These are phyloP conservation scores for Thalpophila matura DNA, from an alignment of 2,888 invertebrate species.

Conservation along the genomic window DNA sequence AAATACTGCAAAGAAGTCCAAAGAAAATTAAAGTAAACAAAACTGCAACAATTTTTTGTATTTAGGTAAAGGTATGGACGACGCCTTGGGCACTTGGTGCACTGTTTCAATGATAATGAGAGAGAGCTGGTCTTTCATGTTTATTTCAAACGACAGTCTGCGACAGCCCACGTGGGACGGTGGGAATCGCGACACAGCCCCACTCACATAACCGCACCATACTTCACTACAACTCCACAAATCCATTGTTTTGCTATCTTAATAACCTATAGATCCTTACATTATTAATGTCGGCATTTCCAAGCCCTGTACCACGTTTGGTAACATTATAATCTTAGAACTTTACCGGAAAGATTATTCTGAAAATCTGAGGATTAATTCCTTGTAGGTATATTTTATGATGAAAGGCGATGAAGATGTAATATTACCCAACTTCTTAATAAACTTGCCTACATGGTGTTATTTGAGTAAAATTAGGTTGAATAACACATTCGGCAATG, in stretches of 20 bases:
- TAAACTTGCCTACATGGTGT: conserved; percentile 34
- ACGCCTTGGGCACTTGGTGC: conserved; percentile 56
- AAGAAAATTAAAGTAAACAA: not conserved
- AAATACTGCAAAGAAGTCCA: not conserved
- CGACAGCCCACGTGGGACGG: conserved; percentile 48
- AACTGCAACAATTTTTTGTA: conserved; percentile 20
- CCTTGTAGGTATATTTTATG: conserved; percentile 20
- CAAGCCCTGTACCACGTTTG: conserved; percentile 38
- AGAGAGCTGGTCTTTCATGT: conserved; percentile 71
- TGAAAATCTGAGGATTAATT: conserved; percentile 27
- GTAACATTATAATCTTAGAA: conserved; percentile 50
- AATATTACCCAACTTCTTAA: conserved; percentile 42
- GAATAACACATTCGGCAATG: conserved; percentile 45
- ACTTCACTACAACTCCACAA: conserved; percentile 48
- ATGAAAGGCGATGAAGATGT: conserved; percentile 36
- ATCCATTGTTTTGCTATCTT: conserved; percentile 56
- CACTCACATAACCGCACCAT: conserved; percentile 44
- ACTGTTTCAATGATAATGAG: conserved; percentile 72
- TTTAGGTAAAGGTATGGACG: too few species aligned
- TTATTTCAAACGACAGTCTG: conserved; percentile 70
- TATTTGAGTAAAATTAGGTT: conserved; percentile 49
- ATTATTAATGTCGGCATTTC: conserved; percentile 49
- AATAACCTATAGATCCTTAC: conserved; percentile 51
- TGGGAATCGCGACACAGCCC: conserved; percentile 63
- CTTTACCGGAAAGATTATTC: conserved; percentile 35